These are phyloP conservation scores for Rutpela maculata DNA, from an alignment of 2,888 invertebrate species.

Conservation along the genomic window DNA sequence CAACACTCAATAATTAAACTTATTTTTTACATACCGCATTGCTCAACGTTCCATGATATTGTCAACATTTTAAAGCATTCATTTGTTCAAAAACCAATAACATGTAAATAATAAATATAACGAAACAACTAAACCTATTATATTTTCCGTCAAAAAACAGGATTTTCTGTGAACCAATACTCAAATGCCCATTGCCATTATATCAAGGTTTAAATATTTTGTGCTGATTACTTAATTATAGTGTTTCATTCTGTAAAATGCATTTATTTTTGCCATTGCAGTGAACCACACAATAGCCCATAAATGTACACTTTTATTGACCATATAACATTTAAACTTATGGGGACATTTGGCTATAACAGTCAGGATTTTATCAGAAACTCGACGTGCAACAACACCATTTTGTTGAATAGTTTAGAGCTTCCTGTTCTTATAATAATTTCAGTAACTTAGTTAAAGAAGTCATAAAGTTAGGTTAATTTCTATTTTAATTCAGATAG, in stretches of 20 bases:
- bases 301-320: slow-evolving; percentile 43
- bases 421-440: not conserved
- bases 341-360: slow-evolving; percentile 8
- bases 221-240: slow-evolving; percentile 37
- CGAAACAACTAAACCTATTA: not conserved
- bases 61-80: not conserved
- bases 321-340: slow-evolving; percentile 38
- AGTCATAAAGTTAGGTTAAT: not conserved
- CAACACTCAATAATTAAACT: too few species aligned
- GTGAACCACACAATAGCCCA: slow-evolving; percentile 28
- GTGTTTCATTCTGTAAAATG: slow-evolving; percentile 33
- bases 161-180: too few species aligned
- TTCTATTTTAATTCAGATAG: not conserved
- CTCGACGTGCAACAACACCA: slow-evolving; percentile 9
- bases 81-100: not conserved
- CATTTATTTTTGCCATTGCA: slow-evolving; percentile 28
- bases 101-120: not conserved
- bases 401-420: slow-evolving; percentile 7
- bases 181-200: slow-evolving; percentile 9
- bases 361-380: slow-evolving; percentile 35
- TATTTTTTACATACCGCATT: too few species aligned
- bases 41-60: too few species aligned
- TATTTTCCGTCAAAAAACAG: not conserved
- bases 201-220: slow-evolving; percentile 36
- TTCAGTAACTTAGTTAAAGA: not conserved